These are phyloP conservation scores for Callyntrura sp. DNA, from an alignment of 2,888 invertebrate species.

Conservation along the genomic window DNA sequence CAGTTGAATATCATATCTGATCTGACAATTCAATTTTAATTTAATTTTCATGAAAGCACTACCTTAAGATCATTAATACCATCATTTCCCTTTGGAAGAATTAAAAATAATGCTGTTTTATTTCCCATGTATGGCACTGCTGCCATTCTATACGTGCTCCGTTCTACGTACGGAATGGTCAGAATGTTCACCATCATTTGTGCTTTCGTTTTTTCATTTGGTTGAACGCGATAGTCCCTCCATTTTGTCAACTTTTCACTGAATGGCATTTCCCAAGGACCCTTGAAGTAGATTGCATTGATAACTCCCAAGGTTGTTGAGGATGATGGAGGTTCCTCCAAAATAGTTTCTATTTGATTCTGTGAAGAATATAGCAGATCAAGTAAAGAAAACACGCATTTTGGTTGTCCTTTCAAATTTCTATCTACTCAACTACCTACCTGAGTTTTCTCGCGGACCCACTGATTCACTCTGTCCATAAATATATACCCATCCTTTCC, in stretches of 20 bases:
- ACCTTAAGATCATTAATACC: slow-evolving; percentile 85
- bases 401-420: too few relatives aligned
- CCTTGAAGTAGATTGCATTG: slow-evolving; percentile 89
- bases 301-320: slow-evolving; percentile 88
- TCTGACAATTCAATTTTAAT: slow-evolving; percentile 45
- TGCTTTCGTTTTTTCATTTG: slow-evolving; percentile 85
- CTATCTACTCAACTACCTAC: too few relatives aligned
- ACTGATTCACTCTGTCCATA: slow-evolving; percentile 78
- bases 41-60: slow-evolving; percentile 24
- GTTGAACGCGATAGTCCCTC: slow-evolving; percentile 86
- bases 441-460: slow-evolving; percentile 82
- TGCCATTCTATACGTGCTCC: slow-evolving; percentile 88
- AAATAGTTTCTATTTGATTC: slow-evolving; percentile 88
- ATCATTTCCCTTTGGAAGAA: slow-evolving; percentile 88
- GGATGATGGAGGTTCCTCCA: slow-evolving; percentile 87
- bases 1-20: too few relatives aligned
- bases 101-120: slow-evolving; percentile 88
- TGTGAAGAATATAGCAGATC: too few relatives aligned
- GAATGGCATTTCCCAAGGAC: slow-evolving; percentile 90
- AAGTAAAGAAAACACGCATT: too few relatives aligned
- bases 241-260: slow-evolving; percentile 87
- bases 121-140: slow-evolving; percentile 91
- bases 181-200: slow-evolving; percentile 90
- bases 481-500: slow-evolving; percentile 77
- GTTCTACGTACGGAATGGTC: slow-evolving; percentile 88